Percentiles rank a stretch among this genome's conserved stretches.
phyloP scores from a whole-genome alignment of 2,113 vertebrate genomes.

The Catagonus wagneri region DNA sequence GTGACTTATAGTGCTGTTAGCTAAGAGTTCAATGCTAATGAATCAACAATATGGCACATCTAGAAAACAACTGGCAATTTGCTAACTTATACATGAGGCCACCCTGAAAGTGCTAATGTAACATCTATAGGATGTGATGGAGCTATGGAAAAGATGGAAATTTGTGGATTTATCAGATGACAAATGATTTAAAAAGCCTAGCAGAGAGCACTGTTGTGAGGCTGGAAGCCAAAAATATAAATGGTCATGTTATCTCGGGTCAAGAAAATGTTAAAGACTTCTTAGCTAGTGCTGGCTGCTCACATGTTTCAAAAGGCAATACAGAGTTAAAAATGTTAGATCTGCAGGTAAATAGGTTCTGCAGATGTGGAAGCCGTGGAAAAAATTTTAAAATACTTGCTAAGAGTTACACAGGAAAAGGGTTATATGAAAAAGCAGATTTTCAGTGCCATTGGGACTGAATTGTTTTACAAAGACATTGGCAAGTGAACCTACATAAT shows the following conservation, averaged over 20 bases:
- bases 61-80: not conserved
- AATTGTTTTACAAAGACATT: not conserved
- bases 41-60: not conserved
- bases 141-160: conserved; percentile 4
- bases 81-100: not conserved
- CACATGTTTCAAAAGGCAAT: not conserved
- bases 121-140: not conserved
- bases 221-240: conserved; percentile 15
- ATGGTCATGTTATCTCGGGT: not conserved
- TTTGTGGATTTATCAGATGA: not conserved
- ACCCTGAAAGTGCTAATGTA: not conserved
- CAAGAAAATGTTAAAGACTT: conserved; percentile 3
- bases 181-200: not conserved
- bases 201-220: not conserved
- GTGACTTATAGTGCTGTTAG: not conserved
- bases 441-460: not conserved
- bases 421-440: not conserved
- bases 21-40: not conserved
- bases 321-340: not conserved
- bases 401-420: not conserved
- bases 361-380: not conserved
- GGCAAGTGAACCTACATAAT: not conserved
- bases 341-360: not conserved
- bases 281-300: not conserved
- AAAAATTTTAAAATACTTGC: not conserved